These are phyloP conservation scores for Drosophila nr. perissopoda DNA, from an alignment of 2,888 invertebrate genomes.

Conservation along the genomic window DNA sequence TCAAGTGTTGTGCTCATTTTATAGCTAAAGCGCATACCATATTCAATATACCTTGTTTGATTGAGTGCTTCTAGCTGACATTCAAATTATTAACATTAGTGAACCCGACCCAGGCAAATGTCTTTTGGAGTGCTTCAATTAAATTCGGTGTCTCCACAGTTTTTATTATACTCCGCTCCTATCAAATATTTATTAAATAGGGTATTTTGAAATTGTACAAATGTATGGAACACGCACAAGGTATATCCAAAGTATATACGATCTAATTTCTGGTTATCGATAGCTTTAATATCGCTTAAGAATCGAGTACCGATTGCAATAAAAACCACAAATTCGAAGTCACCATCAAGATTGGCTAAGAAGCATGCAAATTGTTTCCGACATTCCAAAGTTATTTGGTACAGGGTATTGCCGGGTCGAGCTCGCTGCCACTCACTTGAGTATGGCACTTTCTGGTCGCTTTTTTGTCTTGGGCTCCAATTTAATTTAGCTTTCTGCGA, in stretches of 20 bases:
- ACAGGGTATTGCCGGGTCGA: background rate
- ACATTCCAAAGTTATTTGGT: background rate
- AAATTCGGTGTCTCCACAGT: background rate
- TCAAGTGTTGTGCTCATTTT: background rate
- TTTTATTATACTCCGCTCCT: background rate
- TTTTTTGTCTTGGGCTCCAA: slow-evolving; percentile 11
- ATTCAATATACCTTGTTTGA: slow-evolving; percentile 1
- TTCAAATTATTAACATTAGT: slow-evolving; percentile 7
- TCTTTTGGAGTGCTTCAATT: background rate
- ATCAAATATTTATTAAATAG: background rate
- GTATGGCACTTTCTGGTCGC: background rate
- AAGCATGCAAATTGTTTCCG: background rate
- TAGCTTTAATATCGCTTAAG: background rate
- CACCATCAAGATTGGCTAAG: background rate
- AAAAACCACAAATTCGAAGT: background rate
- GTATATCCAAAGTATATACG: too few relatives aligned
- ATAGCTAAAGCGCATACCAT: background rate
- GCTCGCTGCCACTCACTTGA: background rate
- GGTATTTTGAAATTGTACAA: background rate
- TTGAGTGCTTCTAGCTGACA: background rate
- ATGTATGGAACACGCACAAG: too few relatives aligned
- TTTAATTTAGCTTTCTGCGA: slow-evolving; percentile 33
- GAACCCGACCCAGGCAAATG: background rate
- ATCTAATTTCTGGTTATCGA: background rate
- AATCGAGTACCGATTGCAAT: background rate